A percentile compares a stretch with the other conserved stretches of the same genome.
These are phyloP conservation scores for Drosophila pectinifera DNA, from an alignment of 1,140 invertebrate genomes.

Conservation along the genomic window DNA sequence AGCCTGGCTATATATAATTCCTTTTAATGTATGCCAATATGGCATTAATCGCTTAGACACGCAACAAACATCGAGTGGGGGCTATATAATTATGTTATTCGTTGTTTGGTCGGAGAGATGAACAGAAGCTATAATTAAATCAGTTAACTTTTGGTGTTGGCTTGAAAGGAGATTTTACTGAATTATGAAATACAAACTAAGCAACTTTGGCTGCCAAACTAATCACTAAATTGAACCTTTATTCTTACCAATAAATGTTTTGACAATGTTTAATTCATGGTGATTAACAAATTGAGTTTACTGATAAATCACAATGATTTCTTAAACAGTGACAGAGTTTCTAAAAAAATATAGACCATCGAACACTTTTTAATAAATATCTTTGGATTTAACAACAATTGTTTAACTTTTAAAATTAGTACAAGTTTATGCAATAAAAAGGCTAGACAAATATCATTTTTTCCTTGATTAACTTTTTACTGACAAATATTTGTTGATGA, in stretches of 20 bases:
- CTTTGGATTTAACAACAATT: too few relatives aligned
- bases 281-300: too few relatives aligned
- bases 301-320: neutral
- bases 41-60: slow-evolving; percentile 38
- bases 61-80: slow-evolving; percentile 12
- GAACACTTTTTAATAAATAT: too few relatives aligned
- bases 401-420: too few relatives aligned
- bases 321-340: too few relatives aligned
- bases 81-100: slow-evolving; percentile 31
- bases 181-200: slow-evolving; percentile 3
- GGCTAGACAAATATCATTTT: too few relatives aligned
- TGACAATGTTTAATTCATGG: neutral
- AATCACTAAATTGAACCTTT: neutral
- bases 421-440: too few relatives aligned
- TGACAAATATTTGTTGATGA: too few relatives aligned
- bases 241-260: neutral
- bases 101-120: slow-evolving; percentile 26
- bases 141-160: neutral
- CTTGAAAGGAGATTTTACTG: neutral
- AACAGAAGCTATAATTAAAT: slow-evolving; percentile 35
- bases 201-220: neutral
- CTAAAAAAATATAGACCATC: too few relatives aligned
- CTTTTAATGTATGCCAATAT: slow-evolving; percentile 49
- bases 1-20: slow-evolving; percentile 25
- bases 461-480: too few relatives aligned